Base-by-base conservation (phyloP, 2,888 invertebrate species). In the Chloroclystis v-ata region DNA sequence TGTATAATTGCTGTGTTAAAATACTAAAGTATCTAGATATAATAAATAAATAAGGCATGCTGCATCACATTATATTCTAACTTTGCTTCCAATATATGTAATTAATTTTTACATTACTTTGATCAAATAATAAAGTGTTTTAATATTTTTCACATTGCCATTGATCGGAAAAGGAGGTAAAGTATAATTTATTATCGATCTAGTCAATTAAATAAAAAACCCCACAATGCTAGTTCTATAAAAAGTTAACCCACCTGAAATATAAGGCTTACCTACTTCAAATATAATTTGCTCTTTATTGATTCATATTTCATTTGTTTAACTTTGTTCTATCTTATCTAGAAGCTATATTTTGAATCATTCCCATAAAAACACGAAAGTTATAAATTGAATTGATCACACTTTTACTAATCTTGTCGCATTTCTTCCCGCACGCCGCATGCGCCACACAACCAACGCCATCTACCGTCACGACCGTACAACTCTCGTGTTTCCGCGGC, bases 91-190 rank as follows among this genome's bases (percentile, higher is more conserved):
- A 45, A 49, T 67, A 56, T 63, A 47, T 42, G 40, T 16, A 38
- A 13, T 13, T 1, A 13, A 13, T 25, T 51, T 13, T 37, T 49
- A 54, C 49, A 56, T 65, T 59, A 61, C 62, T 67, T 66, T 58
- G 70, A 63, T 28, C 35, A 32, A 72, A 58, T 64, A 10, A 59
- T 73, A 69, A 76, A 73, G 75, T 77, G 73, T 61, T 75, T 69
- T 71, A 73, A 75, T 68, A 67, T 65, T 60, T 67, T 60, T 61
- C 65, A 57, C 64, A 63, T 63, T 61, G 59, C 47, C 65, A 62
- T 74, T 71, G 76, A 66, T 52, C 55, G 75, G 75, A 74, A 47
- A 50, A 83, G 82, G 82, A 83, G 83, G 83, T 83, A 69, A 82
- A 78, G 42, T 46, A 35, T 33, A n/a, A n/a, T n/a, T n/a, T n/a